A percentile compares a stretch with the other conserved stretches of the same genome.
Evolutionary conservation across 1,140 invertebrate genomes (phyloP).

Genomic region (Zaprionus kolodkinae): DNA sequence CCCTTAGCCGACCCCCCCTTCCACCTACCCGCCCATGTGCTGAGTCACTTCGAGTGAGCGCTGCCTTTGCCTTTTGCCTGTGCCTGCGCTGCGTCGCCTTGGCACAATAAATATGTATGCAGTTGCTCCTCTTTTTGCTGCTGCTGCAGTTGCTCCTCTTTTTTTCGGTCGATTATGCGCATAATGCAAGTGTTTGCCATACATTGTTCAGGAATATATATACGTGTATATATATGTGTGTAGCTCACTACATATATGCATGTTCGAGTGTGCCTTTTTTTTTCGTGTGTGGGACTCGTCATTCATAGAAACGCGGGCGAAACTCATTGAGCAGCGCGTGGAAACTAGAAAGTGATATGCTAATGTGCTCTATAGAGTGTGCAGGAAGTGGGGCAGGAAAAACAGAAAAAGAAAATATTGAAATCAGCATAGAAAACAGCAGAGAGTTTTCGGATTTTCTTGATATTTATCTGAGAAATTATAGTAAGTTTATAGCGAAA

Average conservation of each 20-base stretch:
- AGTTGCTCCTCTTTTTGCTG: constrained; percentile 30
- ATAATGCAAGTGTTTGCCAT: constrained; percentile 72
- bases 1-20: background rate
- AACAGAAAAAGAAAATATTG: background rate
- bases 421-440: no score
- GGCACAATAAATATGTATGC: constrained; percentile 70
- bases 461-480: background rate
- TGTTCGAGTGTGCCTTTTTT: constrained; percentile 22
- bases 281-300: constrained; percentile 48
- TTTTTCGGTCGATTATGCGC: constrained; percentile 61
- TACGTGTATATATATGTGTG: no score
- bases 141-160: background rate
- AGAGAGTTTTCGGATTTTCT: background rate
- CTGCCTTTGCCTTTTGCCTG: constrained; percentile 17
- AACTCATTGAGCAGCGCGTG: constrained; percentile 33
- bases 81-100: no score
- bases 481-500: no score
- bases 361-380: background rate
- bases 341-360: background rate
- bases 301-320: constrained; percentile 54
- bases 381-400: background rate
- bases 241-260: constrained; percentile 14
- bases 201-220: constrained; percentile 38
- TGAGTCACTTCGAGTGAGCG: constrained; percentile 38
- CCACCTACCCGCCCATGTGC: constrained; percentile 24